Evolutionary conservation across 1,140 invertebrate genomes (phyloP), one percentile per base, ranked within the genome.

Genomic region (Andrena cerasifolii): DNA sequence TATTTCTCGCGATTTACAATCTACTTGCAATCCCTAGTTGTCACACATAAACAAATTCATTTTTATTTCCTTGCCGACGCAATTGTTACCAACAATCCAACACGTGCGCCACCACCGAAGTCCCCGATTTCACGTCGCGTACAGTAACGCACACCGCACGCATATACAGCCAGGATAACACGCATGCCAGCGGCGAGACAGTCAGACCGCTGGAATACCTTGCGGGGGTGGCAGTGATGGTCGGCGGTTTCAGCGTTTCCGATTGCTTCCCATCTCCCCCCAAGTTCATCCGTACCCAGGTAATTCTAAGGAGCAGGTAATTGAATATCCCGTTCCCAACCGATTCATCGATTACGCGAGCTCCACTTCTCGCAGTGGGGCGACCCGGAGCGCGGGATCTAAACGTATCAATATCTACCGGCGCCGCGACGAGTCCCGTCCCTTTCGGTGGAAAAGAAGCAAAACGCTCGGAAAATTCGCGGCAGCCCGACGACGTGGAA

Each of bases 261-360:
- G 61, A 74, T 79, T 31, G 70, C 74, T 79, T 79, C 72, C 67
- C 59, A 26, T 5, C 28, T 56, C 1, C 58, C 47, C 26, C 21
- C 1, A 47, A 40, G 56, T 49, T 43, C n/a, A 58, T 24, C 26
- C 12, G 31, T 12, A 31, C 1, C n/a, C 21, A 10, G 16, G 53
- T 56, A 68, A 66, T 58, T 66, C 33, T 28, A 49, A 12, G n/a
- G 5, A 7, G 24, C 40, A 49, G n/a, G n/a, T n/a, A n/a, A 74
- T 74, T 40, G 53, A 16, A 14, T 40, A 36, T 24, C 31, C 43
- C 26, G 26, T 24, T 31, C 24, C 28, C 16, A 7, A 24, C 33
- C 8, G 43, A 43, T 28, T 45, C 0, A 8, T 21, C 0, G 3
- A 62, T 36, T 24, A 14, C 8, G 1, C 18, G 18, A 10, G 36